Base-by-base conservation (phyloP, 2,797 vertebrate genomes). In the Microctenopoma stevenorrisi region DNA sequence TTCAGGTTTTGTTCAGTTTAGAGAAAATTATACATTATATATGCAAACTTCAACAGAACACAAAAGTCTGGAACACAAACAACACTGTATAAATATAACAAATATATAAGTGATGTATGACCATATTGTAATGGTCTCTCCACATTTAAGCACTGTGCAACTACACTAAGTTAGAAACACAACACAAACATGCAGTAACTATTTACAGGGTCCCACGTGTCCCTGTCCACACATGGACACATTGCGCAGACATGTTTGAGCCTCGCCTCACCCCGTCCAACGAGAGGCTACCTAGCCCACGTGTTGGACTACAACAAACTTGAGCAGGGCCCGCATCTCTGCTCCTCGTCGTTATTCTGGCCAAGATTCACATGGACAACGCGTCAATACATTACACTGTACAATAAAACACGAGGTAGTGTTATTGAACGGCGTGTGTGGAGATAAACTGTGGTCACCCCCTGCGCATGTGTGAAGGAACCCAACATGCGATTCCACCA, bases 301-400 rank as follows among this genome's bases (percentile, higher is more conserved):
- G 86, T 92, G 92, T 80, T 78, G 54, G 48, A 86, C 75, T 90
- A 91, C 70, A 90, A 92, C 84, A 93, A 86, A 90, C 72, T 25
- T 5, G 3, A 53, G 16, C 33, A 40, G 49, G 67, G 67, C 57
- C 76, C 49, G 22, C 0, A 4, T 16, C 12, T 13, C 12, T 15
- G 1, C 4, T 12, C 35, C 1, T 5, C 12, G 0, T 2, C 13
- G 4, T 5, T 2, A 43, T 30, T 42, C 50, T 3, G 13, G 15
- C 0, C 22, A 8, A 2, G 6, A 38, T 4, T 25, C 2, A 8
- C 4, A 1, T 9, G 15, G 0, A 1, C 0, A 26, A 49, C 14
- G 58, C n/a, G n/a, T 50, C 37, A 28, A 44, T 26, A 25, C 46
- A 46, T 7, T 44, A 44, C 16, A 16, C 4, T 44, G 16, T 2